Conservation (phyloP, 2,888 invertebrate species). For the Pristionchus arcanus region DNA sequence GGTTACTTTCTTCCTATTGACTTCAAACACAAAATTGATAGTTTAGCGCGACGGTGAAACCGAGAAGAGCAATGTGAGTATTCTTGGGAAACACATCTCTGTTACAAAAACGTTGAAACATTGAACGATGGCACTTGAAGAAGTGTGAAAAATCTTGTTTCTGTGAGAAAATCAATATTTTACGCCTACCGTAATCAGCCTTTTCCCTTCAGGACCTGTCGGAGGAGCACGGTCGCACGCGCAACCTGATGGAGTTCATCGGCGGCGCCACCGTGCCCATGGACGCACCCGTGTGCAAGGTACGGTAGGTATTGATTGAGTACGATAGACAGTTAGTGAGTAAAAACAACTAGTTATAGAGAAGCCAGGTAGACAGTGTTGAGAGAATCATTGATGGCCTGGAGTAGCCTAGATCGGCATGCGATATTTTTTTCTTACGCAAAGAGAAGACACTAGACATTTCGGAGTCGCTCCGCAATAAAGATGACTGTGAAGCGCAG, state of each 20-base stretch:
- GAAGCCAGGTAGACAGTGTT: too few relatives aligned
- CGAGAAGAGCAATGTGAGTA: too few relatives aligned
- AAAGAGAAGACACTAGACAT: too few relatives aligned
- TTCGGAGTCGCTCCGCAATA: neutral
- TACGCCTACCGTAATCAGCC: conserved; percentile 1
- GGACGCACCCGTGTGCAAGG: conserved; percentile 75
- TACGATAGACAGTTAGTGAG: neutral
- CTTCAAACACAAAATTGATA: too few relatives aligned
- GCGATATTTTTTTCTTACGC: too few relatives aligned
- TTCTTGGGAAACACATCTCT: too few relatives aligned
- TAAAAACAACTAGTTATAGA: too few relatives aligned
- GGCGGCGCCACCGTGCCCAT: conserved; percentile 68
- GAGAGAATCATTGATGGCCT: too few relatives aligned
- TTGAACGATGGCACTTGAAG: too few relatives aligned
- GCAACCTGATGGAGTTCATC: conserved; percentile 71
- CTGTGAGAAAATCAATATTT: neutral
- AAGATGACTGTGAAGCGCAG: neutral
- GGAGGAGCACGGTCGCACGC: conserved; percentile 59
- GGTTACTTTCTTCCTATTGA: too few relatives aligned
- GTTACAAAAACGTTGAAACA: neutral
- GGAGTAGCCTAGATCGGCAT: too few relatives aligned
- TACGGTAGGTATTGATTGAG: conserved; percentile 55
- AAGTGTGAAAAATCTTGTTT: neutral
- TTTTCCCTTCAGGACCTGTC: conserved; percentile 4
- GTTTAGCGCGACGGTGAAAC: too few relatives aligned